Percentiles rank a stretch among this genome's conserved stretches.
These are phyloP conservation scores for Nymphalis io DNA, from an alignment of 1,140 invertebrate genomes.

Conservation along the genomic window DNA sequence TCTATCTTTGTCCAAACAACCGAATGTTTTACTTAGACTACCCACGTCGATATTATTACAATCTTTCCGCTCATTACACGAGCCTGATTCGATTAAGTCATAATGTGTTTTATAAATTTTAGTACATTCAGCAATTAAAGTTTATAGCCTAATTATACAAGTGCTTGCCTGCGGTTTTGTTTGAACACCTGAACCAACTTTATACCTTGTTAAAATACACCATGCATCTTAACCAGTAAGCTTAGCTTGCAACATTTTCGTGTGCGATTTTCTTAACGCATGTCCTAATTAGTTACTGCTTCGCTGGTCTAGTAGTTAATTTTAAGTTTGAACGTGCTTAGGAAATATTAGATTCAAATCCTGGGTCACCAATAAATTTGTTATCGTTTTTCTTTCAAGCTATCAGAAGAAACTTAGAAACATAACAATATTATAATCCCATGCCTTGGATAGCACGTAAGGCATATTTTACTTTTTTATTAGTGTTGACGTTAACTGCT, in stretches of 20 bases:
- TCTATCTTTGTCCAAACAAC: constrained; percentile 32
- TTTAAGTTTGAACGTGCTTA: too few species aligned
- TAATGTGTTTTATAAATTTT: constrained; percentile 65
- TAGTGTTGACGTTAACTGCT: too few species aligned
- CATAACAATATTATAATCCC: too few species aligned
- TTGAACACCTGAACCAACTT: neutral
- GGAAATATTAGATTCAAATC: too few species aligned
- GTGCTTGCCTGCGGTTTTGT: constrained; percentile 7
- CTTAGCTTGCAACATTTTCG: neutral
- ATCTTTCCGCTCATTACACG: constrained; percentile 72
- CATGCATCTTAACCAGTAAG: neutral
- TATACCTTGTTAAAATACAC: neutral
- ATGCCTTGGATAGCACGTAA: too few species aligned
- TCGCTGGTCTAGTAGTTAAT: too few species aligned
- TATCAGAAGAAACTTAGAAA: too few species aligned
- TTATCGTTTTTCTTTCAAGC: too few species aligned
- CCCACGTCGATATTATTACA: constrained; percentile 64
- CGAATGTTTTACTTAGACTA: constrained; percentile 45
- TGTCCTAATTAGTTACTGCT: neutral
- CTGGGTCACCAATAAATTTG: too few species aligned
- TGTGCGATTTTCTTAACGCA: neutral
- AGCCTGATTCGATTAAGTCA: constrained; percentile 66
- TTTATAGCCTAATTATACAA: constrained; percentile 40
- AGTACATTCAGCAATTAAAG: constrained; percentile 66
- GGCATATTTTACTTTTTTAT: too few species aligned